phyloP scores from a whole-genome alignment of 1,140 invertebrate species.

The Himalopsyche phryganea region DNA sequence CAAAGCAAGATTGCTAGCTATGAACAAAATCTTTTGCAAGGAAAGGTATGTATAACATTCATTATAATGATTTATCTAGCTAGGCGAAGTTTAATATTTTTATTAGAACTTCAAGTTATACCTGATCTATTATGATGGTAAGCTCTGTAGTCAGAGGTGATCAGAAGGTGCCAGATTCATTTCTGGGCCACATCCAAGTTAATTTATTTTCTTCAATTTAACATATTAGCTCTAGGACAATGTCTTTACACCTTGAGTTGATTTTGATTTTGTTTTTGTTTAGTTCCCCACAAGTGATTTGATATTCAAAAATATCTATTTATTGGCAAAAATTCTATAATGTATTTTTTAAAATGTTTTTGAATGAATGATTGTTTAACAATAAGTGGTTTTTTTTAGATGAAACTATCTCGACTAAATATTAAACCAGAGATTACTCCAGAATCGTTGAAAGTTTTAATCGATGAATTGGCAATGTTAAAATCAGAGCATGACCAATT shows the following conservation, averaged over 20 bases:
- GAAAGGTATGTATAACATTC: conserved; percentile 40
- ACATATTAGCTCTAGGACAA: too few species aligned
- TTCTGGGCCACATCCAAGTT: too few species aligned
- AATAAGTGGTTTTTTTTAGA: conserved; percentile 31
- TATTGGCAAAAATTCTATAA: not conserved
- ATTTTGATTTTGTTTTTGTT: too few species aligned
- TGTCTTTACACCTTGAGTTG: too few species aligned
- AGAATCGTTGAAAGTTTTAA: conserved; percentile 35
- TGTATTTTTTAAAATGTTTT: not conserved
- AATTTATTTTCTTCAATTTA: too few species aligned
- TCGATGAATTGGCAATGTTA: conserved; percentile 35
- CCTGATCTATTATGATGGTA: too few species aligned
- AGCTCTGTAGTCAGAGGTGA: too few species aligned
- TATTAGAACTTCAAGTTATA: too few species aligned
- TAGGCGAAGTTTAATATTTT: too few species aligned
- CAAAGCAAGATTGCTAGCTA: conserved; percentile 43
- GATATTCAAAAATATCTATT: not conserved
- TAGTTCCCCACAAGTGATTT: too few species aligned
- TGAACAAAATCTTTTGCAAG: conserved; percentile 42
- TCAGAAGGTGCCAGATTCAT: too few species aligned
- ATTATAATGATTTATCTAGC: too few species aligned
- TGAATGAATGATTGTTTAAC: not conserved
- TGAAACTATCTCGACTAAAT: conserved; percentile 38
- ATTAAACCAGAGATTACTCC: conserved; percentile 40
- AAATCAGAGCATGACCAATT: conserved; percentile 36